Conservation (phyloP, 2,888 invertebrate genomes). For the Hirtodrosophila cameraria region DNA sequence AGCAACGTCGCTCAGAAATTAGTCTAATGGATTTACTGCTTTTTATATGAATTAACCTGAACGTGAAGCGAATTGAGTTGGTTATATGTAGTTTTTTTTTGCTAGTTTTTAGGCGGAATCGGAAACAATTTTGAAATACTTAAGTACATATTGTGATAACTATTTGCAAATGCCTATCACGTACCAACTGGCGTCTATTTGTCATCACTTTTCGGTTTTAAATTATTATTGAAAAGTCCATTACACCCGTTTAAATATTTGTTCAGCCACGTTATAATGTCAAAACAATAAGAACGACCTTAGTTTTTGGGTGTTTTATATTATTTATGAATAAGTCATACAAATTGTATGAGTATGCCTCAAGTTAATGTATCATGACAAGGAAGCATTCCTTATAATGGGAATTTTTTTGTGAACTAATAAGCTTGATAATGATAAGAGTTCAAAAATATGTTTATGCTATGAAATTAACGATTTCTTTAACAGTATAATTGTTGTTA, state of each 20-base stretch:
- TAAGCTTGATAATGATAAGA: too few species aligned
- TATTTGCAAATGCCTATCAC: conserved; percentile 53
- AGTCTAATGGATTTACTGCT: conserved; percentile 1
- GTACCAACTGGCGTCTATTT: conserved; percentile 46
- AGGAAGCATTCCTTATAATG: conserved; percentile 1
- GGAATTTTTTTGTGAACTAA: too few species aligned
- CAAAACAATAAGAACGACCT: conserved; percentile 28
- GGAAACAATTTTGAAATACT: conserved; percentile 42
- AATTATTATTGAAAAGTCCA: conserved; percentile 49
- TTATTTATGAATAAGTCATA: conserved; percentile 1
- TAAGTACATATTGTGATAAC: conserved; percentile 8
- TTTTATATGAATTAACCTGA: conserved; percentile 39
- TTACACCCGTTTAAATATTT: conserved; percentile 62
- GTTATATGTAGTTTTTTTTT: conserved; percentile 1
- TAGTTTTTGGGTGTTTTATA: conserved; percentile 26
- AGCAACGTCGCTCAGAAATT: too few species aligned
- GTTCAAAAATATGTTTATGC: too few species aligned
- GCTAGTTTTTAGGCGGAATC: conserved; percentile 47
- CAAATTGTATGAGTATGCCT: background rate
- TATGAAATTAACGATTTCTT: too few species aligned
- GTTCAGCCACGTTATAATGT: conserved; percentile 19
- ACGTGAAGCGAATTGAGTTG: conserved; percentile 52
- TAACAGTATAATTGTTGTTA: too few species aligned
- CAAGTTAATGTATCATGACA: background rate
- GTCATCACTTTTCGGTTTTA: conserved; percentile 41